A percentile compares a stretch with the other conserved stretches of the same genome.
phyloP scores from a whole-genome alignment of 2,888 invertebrate genomes.

The Onchidella celtica region DNA sequence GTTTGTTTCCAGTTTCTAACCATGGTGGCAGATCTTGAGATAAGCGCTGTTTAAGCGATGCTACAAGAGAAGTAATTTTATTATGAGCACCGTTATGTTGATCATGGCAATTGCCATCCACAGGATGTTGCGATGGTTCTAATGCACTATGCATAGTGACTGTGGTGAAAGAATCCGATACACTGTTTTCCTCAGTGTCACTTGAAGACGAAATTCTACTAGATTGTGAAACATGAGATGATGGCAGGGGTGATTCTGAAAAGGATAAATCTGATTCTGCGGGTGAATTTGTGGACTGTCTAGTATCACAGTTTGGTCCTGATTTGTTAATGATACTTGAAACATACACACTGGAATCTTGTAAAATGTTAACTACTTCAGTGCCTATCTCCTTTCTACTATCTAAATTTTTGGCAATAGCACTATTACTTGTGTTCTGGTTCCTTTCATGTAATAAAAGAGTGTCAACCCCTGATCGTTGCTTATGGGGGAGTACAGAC shows the following conservation, averaged over 20 bases:
- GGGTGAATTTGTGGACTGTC: not conserved
- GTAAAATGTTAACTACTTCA: too few species aligned
- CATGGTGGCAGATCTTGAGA: conserved; percentile 41
- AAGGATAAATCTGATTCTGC: not conserved
- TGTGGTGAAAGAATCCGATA: not conserved
- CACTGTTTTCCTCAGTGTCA: conserved; percentile 18
- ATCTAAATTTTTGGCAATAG: too few species aligned
- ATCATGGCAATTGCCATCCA: not conserved
- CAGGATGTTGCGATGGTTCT: not conserved
- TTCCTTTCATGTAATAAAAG: too few species aligned
- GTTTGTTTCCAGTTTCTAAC: conserved; percentile 9
- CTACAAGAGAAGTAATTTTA: conserved; percentile 42
- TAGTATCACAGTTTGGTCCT: not conserved
- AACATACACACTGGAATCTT: too few species aligned
- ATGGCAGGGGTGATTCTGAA: conserved; percentile 30
- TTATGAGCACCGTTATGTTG: conserved; percentile 12
- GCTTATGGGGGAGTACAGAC: too few species aligned
- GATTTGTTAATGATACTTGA: not conserved
- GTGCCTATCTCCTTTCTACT: too few species aligned
- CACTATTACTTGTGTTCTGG: too few species aligned
- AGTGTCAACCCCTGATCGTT: too few species aligned
- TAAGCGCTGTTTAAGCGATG: conserved; percentile 41
- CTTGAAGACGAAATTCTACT: conserved; percentile 42
- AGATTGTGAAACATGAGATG: conserved; percentile 37
- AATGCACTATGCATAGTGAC: not conserved